Evolutionary conservation across 1,140 invertebrate species (phyloP).

Genomic region (Diploscapter pachys): DNA sequence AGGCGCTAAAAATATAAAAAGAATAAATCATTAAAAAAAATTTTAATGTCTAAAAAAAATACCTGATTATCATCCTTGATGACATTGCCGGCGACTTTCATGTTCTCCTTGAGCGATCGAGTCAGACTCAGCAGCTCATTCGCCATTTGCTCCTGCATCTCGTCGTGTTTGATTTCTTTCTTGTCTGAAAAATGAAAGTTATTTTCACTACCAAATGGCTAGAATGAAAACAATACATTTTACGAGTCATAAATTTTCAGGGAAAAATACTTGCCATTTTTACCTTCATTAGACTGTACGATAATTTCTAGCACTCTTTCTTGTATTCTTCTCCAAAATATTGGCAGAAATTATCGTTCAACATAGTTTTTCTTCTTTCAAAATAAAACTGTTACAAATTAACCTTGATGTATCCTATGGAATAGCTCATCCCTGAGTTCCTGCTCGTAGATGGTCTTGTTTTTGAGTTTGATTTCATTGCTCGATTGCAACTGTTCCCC

Average conservation of each 20-base stretch:
- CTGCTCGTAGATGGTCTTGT: slow-evolving; percentile 37
- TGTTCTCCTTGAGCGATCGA: slow-evolving; percentile 46
- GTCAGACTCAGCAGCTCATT: slow-evolving; percentile 50
- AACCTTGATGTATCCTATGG: slow-evolving; percentile 10
- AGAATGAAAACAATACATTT: too few species aligned
- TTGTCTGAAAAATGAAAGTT: background rate
- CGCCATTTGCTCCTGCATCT: slow-evolving; percentile 41
- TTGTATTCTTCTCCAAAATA: background rate
- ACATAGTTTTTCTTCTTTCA: background rate
- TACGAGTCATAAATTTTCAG: too few species aligned
- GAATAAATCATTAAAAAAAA: background rate
- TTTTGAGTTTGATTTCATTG: slow-evolving; percentile 1
- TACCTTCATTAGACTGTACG: slow-evolving; percentile 4
- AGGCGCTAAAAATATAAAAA: slow-evolving; percentile 4
- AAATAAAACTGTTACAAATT: background rate
- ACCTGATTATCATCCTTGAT: slow-evolving; percentile 53
- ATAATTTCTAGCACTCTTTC: background rate
- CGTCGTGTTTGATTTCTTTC: slow-evolving; percentile 34
- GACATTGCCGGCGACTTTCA: slow-evolving; percentile 49
- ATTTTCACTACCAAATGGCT: too few species aligned
- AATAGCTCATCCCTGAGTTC: slow-evolving; percentile 42
- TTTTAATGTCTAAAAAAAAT: background rate
- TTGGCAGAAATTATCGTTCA: slow-evolving; percentile 11
- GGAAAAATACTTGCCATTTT: background rate
- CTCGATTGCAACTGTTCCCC: background rate